These are phyloP conservation scores for human DNA, from an alignment of 2,113 vertebrate species.

Conservation along the genomic window DNA sequence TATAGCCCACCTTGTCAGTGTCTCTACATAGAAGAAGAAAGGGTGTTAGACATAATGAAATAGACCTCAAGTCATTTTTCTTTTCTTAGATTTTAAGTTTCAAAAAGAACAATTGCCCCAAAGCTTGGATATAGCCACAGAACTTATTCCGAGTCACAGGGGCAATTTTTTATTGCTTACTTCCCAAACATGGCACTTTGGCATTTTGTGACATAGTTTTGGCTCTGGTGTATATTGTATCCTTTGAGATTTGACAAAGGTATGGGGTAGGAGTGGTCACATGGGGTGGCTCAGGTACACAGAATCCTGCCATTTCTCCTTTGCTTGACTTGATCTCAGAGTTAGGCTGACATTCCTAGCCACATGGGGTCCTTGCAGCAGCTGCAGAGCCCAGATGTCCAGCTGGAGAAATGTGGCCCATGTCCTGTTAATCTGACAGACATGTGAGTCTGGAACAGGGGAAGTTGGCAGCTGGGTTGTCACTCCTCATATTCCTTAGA, in stretches of 20 bases:
- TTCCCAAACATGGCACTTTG: not conserved
- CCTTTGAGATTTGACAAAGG: not conserved
- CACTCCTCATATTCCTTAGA: conserved; percentile 27
- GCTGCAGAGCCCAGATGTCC: conserved; percentile 65
- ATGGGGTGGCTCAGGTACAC: conserved; percentile 17
- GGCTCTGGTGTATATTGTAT: not conserved
- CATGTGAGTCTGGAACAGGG: not conserved
- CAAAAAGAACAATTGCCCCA: not conserved
- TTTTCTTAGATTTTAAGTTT: conserved; percentile 47
- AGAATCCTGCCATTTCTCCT: conserved; percentile 54
- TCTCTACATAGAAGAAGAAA: not conserved
- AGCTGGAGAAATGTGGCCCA: conserved; percentile 25
- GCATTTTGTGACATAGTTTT: not conserved
- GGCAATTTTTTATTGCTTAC: not conserved
- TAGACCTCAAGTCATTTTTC: not conserved
- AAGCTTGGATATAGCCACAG: conserved; percentile 8
- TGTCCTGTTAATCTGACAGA: conserved; percentile 43
- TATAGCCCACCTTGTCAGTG: not conserved
- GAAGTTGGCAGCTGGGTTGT: conserved; percentile 24
- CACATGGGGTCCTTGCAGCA: conserved; percentile 50
- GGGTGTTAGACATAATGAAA: not conserved
- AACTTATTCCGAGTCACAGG: not conserved
- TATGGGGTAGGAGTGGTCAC: not conserved
- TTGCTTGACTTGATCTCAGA: conserved; percentile 43
- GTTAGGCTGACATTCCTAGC: conserved; percentile 63